phyloP scores from a whole-genome alignment of 1,140 invertebrate species.

The Euschistus heros region DNA sequence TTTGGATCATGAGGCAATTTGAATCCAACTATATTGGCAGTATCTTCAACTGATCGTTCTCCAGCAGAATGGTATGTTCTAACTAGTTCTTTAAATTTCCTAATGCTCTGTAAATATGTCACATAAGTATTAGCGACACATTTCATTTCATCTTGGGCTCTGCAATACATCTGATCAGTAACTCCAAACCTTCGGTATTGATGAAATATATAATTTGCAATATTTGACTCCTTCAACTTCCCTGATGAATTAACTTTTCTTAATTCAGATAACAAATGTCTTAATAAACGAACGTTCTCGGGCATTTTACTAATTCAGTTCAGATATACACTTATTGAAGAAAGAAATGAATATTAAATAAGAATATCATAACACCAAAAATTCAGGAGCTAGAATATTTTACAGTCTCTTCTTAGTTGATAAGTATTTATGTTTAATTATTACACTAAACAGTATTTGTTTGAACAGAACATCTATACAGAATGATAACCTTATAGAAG shows the following conservation, averaged over 20 bases:
- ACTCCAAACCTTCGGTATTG: constrained; percentile 61
- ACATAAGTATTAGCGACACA: constrained; percentile 59
- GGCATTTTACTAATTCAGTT: not conserved
- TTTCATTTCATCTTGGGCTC: constrained; percentile 63
- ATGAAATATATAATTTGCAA: constrained; percentile 52
- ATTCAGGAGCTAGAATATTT: too few relatives aligned
- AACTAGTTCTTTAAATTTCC: constrained; percentile 57
- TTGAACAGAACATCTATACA: too few relatives aligned
- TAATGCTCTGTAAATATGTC: constrained; percentile 56
- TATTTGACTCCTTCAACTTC: constrained; percentile 44
- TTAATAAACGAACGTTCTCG: constrained; percentile 1
- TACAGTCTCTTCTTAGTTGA: too few relatives aligned
- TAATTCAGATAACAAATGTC: constrained; percentile 46
- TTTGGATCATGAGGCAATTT: constrained; percentile 73
- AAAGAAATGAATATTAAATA: too few relatives aligned
- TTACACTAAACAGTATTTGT: too few relatives aligned
- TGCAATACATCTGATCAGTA: constrained; percentile 68
- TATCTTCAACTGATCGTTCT: constrained; percentile 60
- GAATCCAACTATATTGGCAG: constrained; percentile 72
- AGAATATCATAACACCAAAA: too few relatives aligned
- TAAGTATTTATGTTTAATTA: too few relatives aligned
- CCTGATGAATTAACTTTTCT: constrained; percentile 40
- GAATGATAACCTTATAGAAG: too few relatives aligned
- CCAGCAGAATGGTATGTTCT: constrained; percentile 60
- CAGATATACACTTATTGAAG: too few relatives aligned